Conservation (phyloP, 2,113 vertebrate species). For the Prochilodus magdalenae region DNA sequence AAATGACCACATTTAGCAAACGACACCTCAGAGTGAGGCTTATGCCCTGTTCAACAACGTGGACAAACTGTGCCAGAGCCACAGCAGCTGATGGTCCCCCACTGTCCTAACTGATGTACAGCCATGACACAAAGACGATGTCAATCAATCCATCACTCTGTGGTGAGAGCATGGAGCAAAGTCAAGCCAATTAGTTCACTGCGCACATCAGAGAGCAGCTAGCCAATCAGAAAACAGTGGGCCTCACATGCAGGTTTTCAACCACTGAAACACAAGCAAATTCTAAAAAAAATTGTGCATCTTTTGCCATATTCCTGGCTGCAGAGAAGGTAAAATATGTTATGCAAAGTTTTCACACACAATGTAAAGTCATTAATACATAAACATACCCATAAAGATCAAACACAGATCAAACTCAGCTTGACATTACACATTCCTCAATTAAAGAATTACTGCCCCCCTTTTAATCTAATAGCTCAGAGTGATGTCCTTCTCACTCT, state of each 20-base stretch:
- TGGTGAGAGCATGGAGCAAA: background rate
- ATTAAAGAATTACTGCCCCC: no score
- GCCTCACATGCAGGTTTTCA: background rate
- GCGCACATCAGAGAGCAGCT: background rate
- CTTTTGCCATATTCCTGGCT: no score
- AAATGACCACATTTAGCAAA: constrained; percentile 33
- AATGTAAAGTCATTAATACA: no score
- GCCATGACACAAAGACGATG: constrained; percentile 20
- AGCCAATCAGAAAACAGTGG: background rate
- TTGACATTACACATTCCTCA: no score
- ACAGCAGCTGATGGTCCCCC: constrained; percentile 6
- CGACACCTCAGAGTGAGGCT: background rate
- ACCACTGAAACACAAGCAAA: background rate
- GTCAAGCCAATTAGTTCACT: background rate
- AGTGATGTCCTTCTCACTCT: no score
- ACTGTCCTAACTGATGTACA: constrained; percentile 25
- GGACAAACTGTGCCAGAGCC: constrained; percentile 4
- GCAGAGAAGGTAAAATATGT: no score
- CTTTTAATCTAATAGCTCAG: no score
- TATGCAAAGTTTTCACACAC: no score
- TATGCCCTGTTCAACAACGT: background rate
- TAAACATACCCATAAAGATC: no score
- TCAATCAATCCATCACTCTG: constrained; percentile 41
- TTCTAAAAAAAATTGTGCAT: no score
- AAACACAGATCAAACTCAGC: no score